Evolutionary conservation across 2,113 vertebrate species (phyloP), one percentile per base, ranked within the genome.

Genomic region (Rhabdornis inornatus): DNA sequence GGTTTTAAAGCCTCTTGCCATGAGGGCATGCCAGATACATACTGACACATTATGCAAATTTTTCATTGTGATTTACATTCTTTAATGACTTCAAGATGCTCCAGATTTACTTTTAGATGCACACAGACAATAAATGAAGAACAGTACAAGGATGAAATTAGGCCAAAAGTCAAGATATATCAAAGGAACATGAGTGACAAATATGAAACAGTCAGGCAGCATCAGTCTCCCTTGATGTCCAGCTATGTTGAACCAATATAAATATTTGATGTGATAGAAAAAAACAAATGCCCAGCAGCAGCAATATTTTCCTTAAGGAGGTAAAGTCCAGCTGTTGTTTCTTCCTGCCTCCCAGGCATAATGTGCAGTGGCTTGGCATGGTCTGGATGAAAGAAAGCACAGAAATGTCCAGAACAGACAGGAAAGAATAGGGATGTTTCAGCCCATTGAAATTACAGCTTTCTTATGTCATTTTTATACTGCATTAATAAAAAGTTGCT

Each of bases 1-100:
- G 64, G 21, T 90, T 93, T 83, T 63, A 74, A 81, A 90, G n/a
- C 2, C 10, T 75, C 75, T 70, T 88, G 66, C 61, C 53, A 40
- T 0, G 13, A 86, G 27, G 22, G 14, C 40, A 81, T 75, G 64
- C 59, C 79, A 90, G 79, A 89, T 78, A 71, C 25, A 40, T 30
- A 45, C 59, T 83, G 83, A 92, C 85, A 89, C 16, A 71, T 74
- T 78, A 90, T 94, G 83, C 75, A 92, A 90, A 93, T 93, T 93
- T 93, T 18, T 89, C 83, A 56, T 66, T 90, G 79, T 83, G 79
- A 94, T 93, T 96, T 93, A 78, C 66, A 35, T 28, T 86, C 69
- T 52, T 88, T 96, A 89, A 96, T 94, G 85, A 95, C 83, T 88
- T 95, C 79, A 94, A 86, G 82, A 93, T 93, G 75, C 76, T 89